Base-by-base conservation (phyloP, 2,888 invertebrate genomes). In the Lasiommata megera region DNA sequence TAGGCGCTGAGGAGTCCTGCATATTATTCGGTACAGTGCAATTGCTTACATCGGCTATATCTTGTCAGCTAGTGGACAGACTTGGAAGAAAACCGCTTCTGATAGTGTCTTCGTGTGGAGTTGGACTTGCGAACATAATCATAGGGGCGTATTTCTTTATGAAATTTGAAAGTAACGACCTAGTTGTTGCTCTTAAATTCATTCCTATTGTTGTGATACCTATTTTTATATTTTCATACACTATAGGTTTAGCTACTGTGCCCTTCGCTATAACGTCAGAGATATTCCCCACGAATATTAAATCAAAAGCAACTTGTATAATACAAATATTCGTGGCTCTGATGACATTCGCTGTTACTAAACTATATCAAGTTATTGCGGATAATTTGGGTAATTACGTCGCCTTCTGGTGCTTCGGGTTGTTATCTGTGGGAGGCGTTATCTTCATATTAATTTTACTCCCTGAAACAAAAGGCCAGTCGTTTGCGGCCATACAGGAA, bases 241-340 rank as follows among this genome's bases (percentile, higher is more conserved):
- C 93, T 2, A 84, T 93, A 71, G 93, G 93, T 12, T 87, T 93
- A 72, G 93, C 93, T 0, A 93, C 93, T 2, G 87, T 93, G 65
- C 93, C 93, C 28, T 93, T 93, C 71, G 92, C 93, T 38, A 91
- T 93, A 50, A 92, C 93, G 40, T 93, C 93, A 2, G 94, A 94
- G 79, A 87, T 94, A 71, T 93, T 94, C 74, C 92, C 94, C 40
- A 84, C 92, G 2, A 88, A 93, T 66, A 93, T 93, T 17, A 92
- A 94, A 69, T 93, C 94, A 0, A 88, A 93, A 60, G 93, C 94
- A 0, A 93, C 93, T 28, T 93, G 93, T 62, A 84, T 93, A 5
- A 93, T 93, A 53, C 92, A 93, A 56, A 90, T 93, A 70, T 90
- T 92, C 64, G 93, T 92, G 31, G 92, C 93, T 51, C 70, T 92